A percentile compares a stretch with the other conserved stretches of the same genome.
Conservation (phyloP, 2,888 invertebrate species). For the Eristalis intricaria region DNA sequence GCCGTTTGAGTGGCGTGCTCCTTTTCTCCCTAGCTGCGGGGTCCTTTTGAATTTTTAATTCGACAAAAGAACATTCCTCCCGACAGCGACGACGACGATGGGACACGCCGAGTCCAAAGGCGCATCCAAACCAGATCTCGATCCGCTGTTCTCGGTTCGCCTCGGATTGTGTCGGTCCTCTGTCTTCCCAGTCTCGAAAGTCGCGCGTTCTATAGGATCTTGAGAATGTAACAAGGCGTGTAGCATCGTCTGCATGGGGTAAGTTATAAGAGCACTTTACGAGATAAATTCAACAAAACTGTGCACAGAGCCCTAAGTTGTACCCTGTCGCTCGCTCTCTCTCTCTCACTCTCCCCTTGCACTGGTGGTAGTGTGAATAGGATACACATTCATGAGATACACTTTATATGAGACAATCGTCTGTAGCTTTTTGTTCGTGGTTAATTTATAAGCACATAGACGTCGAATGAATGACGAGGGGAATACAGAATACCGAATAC, state of each 20-base stretch:
- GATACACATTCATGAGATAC: constrained; percentile 1
- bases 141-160: not conserved
- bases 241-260: constrained; percentile 56
- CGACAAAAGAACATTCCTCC: constrained; percentile 36
- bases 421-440: constrained; percentile 56
- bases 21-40: not conserved
- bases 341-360: not conserved
- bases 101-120: not conserved
- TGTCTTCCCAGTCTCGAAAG: not conserved
- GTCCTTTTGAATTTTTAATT: constrained; percentile 48
- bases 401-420: constrained; percentile 48
- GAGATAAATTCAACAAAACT: constrained; percentile 66
- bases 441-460: constrained; percentile 64
- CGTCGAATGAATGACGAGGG: not conserved
- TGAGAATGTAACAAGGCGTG: constrained; percentile 59
- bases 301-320: not conserved
- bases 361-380: not conserved
- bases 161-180: not conserved
- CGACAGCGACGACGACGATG: not conserved
- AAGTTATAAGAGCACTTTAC: constrained; percentile 67
- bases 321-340: not conserved
- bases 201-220: constrained; percentile 20
- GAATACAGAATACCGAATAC: not conserved
- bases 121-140: constrained; percentile 51
- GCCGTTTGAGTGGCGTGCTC: not conserved